phyloP scores from a whole-genome alignment of 2,797 vertebrate species.

The Morus bassanus region DNA sequence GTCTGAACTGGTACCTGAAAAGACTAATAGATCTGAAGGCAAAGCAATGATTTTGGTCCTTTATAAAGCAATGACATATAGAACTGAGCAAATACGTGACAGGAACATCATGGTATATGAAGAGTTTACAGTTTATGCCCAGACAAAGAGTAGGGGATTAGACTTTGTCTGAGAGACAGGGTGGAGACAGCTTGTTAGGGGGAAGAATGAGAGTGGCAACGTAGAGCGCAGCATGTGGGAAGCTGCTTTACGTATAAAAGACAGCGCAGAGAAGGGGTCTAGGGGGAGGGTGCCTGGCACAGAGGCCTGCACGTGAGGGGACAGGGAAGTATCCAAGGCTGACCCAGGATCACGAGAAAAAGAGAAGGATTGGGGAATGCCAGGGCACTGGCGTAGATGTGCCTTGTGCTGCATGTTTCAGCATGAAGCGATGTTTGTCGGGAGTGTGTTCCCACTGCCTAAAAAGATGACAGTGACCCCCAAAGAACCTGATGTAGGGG shows the following conservation, averaged over 20 bases:
- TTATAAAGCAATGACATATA: neutral
- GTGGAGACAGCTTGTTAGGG: neutral
- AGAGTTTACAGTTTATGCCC: neutral
- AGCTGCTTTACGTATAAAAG: neutral
- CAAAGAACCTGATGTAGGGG: neutral
- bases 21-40: conserved; percentile 26
- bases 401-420: neutral
- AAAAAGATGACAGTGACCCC: neutral
- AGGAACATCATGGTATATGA: neutral
- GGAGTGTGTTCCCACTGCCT: neutral
- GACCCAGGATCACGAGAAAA: accelerated
- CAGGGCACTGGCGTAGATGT: no score
- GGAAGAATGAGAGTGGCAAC: neutral
- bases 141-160: neutral
- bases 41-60: neutral
- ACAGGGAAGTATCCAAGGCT: neutral
- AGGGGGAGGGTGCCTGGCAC: neutral
- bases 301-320: accelerated
- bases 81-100: neutral
- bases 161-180: neutral
- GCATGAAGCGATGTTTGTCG: accelerated
- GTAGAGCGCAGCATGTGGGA: neutral
- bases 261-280: neutral
- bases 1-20: neutral
- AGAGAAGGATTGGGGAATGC: neutral